Evolutionary conservation across 2,113 vertebrate species (phyloP).

Genomic region (Centropus unirufus): DNA sequence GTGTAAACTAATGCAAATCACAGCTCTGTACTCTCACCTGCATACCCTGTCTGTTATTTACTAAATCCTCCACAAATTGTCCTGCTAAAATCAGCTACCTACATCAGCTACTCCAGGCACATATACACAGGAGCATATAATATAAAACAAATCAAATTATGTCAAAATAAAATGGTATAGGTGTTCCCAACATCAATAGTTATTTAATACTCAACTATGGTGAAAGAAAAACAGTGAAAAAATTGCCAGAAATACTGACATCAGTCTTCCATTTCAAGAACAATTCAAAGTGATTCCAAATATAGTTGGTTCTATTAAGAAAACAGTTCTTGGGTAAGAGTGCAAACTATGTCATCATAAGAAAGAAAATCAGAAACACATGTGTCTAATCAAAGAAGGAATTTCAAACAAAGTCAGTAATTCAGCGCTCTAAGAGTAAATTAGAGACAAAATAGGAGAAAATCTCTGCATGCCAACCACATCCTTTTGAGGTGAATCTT

Average conservation of each 20-base stretch:
- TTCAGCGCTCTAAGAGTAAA: not conserved
- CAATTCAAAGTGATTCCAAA: constrained; percentile 50
- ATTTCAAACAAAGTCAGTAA: constrained; percentile 25
- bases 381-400: constrained; percentile 8
- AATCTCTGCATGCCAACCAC: accelerated
- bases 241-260: constrained; percentile 42
- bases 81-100: not conserved
- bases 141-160: not conserved
- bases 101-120: not conserved
- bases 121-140: not conserved
- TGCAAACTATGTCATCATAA: constrained; percentile 26
- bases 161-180: not conserved
- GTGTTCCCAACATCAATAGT: not conserved
- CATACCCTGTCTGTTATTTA: not conserved
- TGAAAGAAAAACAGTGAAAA: constrained; percentile 16
- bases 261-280: constrained; percentile 40
- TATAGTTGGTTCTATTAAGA: constrained; percentile 50
- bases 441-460: not conserved
- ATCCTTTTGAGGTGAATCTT: not conserved
- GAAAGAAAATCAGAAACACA: constrained; percentile 47
- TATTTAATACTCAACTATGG: not conserved
- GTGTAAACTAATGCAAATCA: not conserved
- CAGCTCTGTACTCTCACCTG: not conserved
- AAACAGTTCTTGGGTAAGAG: constrained; percentile 23
- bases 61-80: not conserved